These are phyloP conservation scores for Blomia tropicalis DNA, from an alignment of 2,888 invertebrate species.

Conservation along the genomic window DNA sequence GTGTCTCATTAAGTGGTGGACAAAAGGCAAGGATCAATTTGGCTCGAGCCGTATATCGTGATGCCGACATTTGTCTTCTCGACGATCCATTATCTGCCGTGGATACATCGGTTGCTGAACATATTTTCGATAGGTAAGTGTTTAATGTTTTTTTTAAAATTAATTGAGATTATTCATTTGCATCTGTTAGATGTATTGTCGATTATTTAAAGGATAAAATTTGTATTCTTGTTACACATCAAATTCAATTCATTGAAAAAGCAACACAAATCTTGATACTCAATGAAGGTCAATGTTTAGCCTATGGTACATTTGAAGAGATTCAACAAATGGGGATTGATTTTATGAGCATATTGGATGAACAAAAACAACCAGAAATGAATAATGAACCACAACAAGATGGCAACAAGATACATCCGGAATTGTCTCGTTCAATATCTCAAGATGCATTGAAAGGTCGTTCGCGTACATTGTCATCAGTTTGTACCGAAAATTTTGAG, in stretches of 20 bases:
- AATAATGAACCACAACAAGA: constrained; percentile 24
- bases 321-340: constrained; percentile 27
- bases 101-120: constrained; percentile 29
- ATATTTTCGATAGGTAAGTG: constrained; percentile 30
- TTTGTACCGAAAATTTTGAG: neutral
- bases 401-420: constrained; percentile 12
- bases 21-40: constrained; percentile 60
- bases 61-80: constrained; percentile 29
- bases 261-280: constrained; percentile 38
- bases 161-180: too few relatives aligned
- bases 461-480: neutral
- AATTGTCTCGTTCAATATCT: neutral
- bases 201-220: constrained; percentile 35
- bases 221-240: too few relatives aligned
- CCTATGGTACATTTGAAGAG: constrained; percentile 28
- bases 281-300: constrained; percentile 31
- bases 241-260: constrained; percentile 38
- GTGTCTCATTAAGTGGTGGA: too few relatives aligned
- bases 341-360: constrained; percentile 23
- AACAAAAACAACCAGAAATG: neutral
- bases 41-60: constrained; percentile 33
- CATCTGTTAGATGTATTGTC: too few relatives aligned
- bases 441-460: neutral
- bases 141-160: too few relatives aligned
- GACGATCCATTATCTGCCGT: constrained; percentile 30